Base-by-base conservation (phyloP, 2,113 vertebrate species). In the Pterophyllum scalare region DNA sequence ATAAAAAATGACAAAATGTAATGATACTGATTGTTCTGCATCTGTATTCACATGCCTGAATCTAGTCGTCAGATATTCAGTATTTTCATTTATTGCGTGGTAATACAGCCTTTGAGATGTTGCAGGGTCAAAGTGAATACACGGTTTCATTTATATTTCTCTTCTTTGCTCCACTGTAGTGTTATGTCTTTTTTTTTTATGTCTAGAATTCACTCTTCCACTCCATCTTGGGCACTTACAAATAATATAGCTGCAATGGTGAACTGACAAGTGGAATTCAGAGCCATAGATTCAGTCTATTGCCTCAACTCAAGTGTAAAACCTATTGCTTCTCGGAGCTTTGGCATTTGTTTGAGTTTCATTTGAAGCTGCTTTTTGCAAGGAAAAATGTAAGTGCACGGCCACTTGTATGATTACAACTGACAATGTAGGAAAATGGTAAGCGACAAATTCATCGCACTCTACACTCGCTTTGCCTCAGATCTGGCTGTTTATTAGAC, bases 211-310 rank as follows among this genome's bases (percentile, higher is more conserved):
- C 26, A 72, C 46, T 54, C 67, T 49, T 33, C 26, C 2, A 11
- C 67, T 72, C 67, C 67, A 72, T 54, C 46, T 72, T 72, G 46
- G 67, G 46, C 46, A 72, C 67, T 72, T 72, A 72, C 19, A 54
- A 72, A 72, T 72, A 54, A 72, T 72, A 54, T n/a, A 33, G 67
- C 67, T 14, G 46, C 67, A 54, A 54, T 33, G 26, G 67, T 54
- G 67, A 54, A 33, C 13, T 54, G 67, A 72, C 67, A 72, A 72
- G 17, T 5, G 26, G 46, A 72, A 33, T 72, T 72, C 46, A 72
- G 65, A 52, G 26, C 46, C 26, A 54, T 33, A 72, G 46, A 72
- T 54, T 72, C 46, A 72, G 26, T 54, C 17, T 72, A 24, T 54
- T 72, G 19, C 67, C 46, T 72, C 17, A 72, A 28, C 67, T 72